phyloP scores from a whole-genome alignment of 1,140 invertebrate genomes.

The Yoshiicerus persimilis region DNA sequence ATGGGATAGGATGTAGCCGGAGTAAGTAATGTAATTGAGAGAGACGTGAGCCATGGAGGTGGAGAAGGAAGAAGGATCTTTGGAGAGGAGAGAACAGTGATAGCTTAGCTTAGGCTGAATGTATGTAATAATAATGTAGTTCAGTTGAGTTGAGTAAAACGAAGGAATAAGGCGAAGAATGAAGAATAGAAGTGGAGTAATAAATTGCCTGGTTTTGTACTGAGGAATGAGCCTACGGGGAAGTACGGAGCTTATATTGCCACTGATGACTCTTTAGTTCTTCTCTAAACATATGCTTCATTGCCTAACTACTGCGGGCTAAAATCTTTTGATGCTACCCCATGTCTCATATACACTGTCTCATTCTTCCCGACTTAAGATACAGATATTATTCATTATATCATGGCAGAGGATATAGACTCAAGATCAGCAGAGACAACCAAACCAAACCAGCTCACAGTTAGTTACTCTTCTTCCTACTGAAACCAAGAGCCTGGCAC shows the following conservation, averaged over 20 bases:
- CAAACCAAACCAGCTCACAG: background rate
- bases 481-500: background rate
- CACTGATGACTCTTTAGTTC: slow-evolving; percentile 26
- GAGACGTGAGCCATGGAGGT: slow-evolving; percentile 16
- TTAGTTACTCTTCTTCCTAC: background rate
- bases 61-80: background rate
- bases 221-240: slow-evolving; percentile 26
- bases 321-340: slow-evolving; percentile 24
- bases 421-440: background rate
- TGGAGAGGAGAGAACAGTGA: background rate
- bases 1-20: background rate
- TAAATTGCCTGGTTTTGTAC: slow-evolving; percentile 27
- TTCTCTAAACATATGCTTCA: slow-evolving; percentile 25
- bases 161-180: slow-evolving; percentile 6
- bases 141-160: background rate
- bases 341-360: background rate
- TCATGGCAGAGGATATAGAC: background rate
- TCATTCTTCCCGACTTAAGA: background rate
- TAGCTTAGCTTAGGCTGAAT: background rate
- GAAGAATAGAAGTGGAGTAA: slow-evolving; percentile 24
- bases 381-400: background rate
- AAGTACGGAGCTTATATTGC: background rate
- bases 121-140: background rate
- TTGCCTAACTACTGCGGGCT: slow-evolving; percentile 17
- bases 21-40: slow-evolving; percentile 22